Evolutionary conservation across 2,113 vertebrate genomes (phyloP).

Genomic region (Dicerorhinus sumatrensis): DNA sequence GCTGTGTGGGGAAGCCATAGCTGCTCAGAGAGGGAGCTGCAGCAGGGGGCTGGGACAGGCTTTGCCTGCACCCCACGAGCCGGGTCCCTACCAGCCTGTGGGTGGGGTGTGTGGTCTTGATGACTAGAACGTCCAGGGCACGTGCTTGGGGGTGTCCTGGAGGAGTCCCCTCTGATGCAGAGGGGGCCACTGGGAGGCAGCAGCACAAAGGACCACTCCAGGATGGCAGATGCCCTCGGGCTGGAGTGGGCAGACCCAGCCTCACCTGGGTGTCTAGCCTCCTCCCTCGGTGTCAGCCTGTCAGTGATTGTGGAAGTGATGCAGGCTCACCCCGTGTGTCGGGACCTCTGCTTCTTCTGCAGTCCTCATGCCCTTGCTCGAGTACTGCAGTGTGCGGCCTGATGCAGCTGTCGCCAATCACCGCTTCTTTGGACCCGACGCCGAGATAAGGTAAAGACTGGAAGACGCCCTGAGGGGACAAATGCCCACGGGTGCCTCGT

Average conservation of each 20-base stretch:
- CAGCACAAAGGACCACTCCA: not conserved
- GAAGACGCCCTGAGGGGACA: not conserved
- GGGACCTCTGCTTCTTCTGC: slow-evolving; percentile 53
- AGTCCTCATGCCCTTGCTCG: slow-evolving; percentile 95
- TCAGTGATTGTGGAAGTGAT: not conserved
- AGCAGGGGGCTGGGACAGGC: not conserved
- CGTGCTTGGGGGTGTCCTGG: not conserved
- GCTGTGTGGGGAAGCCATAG: not conserved
- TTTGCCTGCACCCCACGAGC: not conserved
- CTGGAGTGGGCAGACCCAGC: not conserved
- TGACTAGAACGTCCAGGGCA: rapidly evolving
- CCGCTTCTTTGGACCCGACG: slow-evolving; percentile 93
- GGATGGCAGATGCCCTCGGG: not conserved
- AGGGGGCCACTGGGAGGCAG: not conserved
- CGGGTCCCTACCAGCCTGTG: not conserved
- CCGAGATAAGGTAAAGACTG: slow-evolving; percentile 91
- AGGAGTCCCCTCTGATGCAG: not conserved
- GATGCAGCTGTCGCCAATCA: slow-evolving; percentile 91
- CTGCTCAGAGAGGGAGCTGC: not conserved
- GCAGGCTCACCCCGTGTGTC: not conserved
- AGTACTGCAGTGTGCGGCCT: slow-evolving; percentile 94
- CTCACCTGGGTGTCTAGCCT: not conserved
- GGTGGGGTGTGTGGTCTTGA: not conserved
- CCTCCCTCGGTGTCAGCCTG: not conserved
- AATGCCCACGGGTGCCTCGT: rapidly evolving